Evolutionary conservation across 2,888 invertebrate species (phyloP), one percentile per base, ranked within the genome.

Genomic region (Willowsia nigromaculata): DNA sequence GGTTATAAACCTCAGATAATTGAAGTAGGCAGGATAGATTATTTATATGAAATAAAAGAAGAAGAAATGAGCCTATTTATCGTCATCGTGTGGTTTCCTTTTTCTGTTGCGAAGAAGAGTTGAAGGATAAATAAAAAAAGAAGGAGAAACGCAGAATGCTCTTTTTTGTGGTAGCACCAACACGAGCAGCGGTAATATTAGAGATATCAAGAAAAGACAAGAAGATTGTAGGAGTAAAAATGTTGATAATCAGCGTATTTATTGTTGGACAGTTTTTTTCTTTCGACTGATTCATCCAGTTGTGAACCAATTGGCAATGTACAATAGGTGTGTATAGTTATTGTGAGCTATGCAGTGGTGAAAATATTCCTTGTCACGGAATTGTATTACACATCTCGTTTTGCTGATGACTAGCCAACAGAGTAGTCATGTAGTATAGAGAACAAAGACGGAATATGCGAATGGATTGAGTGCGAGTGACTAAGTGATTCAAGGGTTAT

Each of bases 321-420:
- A 40, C 40, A 68, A 22, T 68, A 68, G 40, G 68, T 5, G 9
- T 76, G 47, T 50, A 27, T 47, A 30, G 30, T 15, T 13, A 50
- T 76, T 76, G 47, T 4, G 76, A 9, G 18, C 43, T 43, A 7
- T 59, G 22, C 0, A 43, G 56, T 68, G 15, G 65, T 83, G 83
- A 83, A 74, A 83, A 68, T 85, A 86, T 80, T 86, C 86, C 80
- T 68, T 86, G 86, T 86, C 80, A 80, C 80, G 86, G 68, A 86
- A 43, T 80, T 22, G 27, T 86, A 43, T 33, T 62, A 62, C 85
- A 43, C 15, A 5, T 85, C 6, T 22, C 37, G n/a, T 43, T 76
- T 86, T n/a, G 78, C 2, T 15, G 30, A 68, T 76, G 37, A 47
- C 47, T 76, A 4, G 13, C 27, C 15, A 47, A 74, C 25, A n/a